phyloP scores from a whole-genome alignment of 2,797 vertebrate genomes.

The Pitangus sulphuratus region DNA sequence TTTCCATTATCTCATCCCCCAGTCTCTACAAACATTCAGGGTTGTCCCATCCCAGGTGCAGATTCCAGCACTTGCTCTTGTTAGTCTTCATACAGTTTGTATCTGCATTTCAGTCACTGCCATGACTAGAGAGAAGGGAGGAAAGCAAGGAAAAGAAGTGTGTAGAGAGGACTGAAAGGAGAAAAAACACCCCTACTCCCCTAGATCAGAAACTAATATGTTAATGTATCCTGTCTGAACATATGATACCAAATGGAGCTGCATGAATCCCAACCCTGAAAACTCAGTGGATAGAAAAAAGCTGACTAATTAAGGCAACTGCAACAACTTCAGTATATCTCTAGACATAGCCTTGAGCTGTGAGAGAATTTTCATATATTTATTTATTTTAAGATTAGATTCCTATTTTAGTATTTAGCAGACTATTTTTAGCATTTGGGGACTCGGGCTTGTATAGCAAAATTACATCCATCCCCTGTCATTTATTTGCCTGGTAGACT shows the following conservation, averaged over 20 bases:
- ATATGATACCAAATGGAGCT: constrained; percentile 21
- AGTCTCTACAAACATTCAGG: not conserved
- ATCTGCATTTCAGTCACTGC: not conserved
- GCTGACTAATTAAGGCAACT: constrained; percentile 18
- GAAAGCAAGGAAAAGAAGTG: not conserved
- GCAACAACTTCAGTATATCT: constrained; percentile 23
- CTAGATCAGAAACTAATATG: not conserved
- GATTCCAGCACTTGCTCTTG: not conserved
- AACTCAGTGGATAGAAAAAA: constrained; percentile 25
- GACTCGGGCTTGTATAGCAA: not conserved
- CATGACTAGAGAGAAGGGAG: not conserved
- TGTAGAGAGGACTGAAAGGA: not conserved
- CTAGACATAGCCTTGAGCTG: constrained; percentile 38
- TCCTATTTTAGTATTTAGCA: constrained; percentile 11
- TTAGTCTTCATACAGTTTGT: not conserved
- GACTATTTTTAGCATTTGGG: not conserved
- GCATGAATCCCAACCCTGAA: constrained; percentile 3
- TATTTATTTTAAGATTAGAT: constrained; percentile 12
- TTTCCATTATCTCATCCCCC: rapidly evolving
- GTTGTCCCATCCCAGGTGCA: not conserved
- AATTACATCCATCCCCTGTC: not conserved
- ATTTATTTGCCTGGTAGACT: not conserved
- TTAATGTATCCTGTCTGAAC: constrained; percentile 53
- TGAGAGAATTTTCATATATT: not conserved
- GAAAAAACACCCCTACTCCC: not conserved